These are phyloP conservation scores for Felis chaus DNA, from an alignment of 2,113 vertebrate genomes.

Conservation along the genomic window DNA sequence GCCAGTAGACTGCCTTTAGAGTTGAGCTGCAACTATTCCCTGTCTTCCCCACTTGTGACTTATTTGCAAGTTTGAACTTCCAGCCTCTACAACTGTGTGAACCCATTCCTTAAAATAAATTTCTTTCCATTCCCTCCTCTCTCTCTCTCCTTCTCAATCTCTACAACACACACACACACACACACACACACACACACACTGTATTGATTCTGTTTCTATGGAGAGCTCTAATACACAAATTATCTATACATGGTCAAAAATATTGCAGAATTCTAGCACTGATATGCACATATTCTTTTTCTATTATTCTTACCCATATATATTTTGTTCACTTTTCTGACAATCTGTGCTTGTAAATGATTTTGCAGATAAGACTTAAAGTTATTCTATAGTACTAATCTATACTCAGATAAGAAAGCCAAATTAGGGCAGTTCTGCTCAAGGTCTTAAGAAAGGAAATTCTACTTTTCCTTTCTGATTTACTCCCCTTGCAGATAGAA, in stretches of 20 bases:
- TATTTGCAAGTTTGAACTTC: not conserved
- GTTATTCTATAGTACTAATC: not conserved
- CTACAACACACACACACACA: not conserved
- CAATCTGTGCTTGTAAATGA: not conserved
- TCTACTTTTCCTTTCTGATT: not conserved
- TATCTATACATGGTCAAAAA: not conserved
- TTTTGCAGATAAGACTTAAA: not conserved
- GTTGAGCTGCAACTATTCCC: not conserved
- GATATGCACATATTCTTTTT: not conserved
- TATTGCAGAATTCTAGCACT: not conserved
- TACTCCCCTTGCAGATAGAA: not conserved
- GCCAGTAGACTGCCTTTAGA: not conserved
- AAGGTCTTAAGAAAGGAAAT: not conserved
- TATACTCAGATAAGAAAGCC: not conserved
- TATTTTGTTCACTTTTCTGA: not conserved
- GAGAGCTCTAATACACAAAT: not conserved
- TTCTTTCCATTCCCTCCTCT: not conserved
- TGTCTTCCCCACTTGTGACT: not conserved
- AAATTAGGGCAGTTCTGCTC: not conserved
- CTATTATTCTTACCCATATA: not conserved
- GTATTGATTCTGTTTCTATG: not conserved
- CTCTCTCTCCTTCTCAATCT: not conserved
- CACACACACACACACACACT: not conserved
- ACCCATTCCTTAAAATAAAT: not conserved
- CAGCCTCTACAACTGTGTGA: not conserved